A percentile compares a stretch with the other conserved stretches of the same genome.
phyloP scores from a whole-genome alignment of 2,797 vertebrate species.

The Danio tinwini region DNA sequence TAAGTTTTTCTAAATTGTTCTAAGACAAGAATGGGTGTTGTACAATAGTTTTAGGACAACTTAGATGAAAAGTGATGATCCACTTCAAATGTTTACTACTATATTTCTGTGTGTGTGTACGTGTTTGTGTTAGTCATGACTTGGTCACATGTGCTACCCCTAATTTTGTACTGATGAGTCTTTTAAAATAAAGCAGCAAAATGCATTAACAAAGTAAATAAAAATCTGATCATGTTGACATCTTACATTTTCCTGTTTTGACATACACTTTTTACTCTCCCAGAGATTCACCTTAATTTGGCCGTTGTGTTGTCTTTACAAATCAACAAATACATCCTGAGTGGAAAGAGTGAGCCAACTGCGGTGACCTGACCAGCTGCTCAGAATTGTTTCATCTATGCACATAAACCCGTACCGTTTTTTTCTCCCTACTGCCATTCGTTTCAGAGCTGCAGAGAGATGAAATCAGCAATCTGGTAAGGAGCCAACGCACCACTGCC shows the following conservation, averaged over 20 bases:
- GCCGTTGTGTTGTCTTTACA: slow-evolving; percentile 40
- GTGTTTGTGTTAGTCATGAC: too few species aligned
- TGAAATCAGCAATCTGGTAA: slow-evolving; percentile 39
- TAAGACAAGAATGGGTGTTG: too few species aligned
- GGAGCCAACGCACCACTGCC: slow-evolving; percentile 29
- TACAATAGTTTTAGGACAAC: too few species aligned
- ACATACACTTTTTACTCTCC: slow-evolving; percentile 24
- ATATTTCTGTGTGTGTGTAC: too few species aligned
- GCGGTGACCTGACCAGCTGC: slow-evolving; percentile 48
- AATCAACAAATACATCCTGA: slow-evolving; percentile 47
- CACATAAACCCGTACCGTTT: not conserved
- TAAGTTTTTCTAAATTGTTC: too few species aligned
- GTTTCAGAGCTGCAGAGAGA: slow-evolving; percentile 21
- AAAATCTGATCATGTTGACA: not conserved
- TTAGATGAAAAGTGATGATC: too few species aligned
- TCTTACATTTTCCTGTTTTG: slow-evolving; percentile 29
- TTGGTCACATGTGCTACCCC: not conserved
- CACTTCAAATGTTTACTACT: too few species aligned
- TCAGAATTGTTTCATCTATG: slow-evolving; percentile 41
- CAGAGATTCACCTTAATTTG: slow-evolving; percentile 18
- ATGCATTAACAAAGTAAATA: not conserved
- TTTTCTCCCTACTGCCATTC: not conserved
- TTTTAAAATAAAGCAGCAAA: not conserved
- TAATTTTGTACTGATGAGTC: not conserved
- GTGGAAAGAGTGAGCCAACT: slow-evolving; percentile 23